These are phyloP conservation scores for Neoitamus cyanurus DNA, from an alignment of 2,888 invertebrate species.

Conservation along the genomic window DNA sequence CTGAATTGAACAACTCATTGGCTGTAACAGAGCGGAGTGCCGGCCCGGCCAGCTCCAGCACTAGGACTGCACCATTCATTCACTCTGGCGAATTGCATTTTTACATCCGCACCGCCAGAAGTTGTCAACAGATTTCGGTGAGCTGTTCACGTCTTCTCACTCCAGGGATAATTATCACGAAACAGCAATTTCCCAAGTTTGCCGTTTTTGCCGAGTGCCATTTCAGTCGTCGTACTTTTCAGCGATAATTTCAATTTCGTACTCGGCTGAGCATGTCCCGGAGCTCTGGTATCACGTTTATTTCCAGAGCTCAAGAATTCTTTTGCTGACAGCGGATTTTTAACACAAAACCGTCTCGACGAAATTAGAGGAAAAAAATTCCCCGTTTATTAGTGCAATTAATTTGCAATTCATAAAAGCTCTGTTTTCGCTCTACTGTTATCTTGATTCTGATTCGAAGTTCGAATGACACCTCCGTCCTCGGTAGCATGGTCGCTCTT, in stretches of 20 bases:
- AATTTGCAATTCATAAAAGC: constrained; percentile 37
- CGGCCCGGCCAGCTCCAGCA: too few species aligned
- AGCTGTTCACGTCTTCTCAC: constrained; percentile 22
- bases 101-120: background rate
- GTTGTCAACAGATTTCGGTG: constrained; percentile 39
- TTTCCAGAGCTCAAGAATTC: constrained; percentile 41
- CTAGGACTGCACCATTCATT: background rate
- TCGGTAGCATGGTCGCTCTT: too few species aligned
- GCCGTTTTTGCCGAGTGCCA: background rate
- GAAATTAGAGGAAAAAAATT: constrained; percentile 1
- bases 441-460: background rate
- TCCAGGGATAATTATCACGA: constrained; percentile 47
- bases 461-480: background rate
- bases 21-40: background rate
- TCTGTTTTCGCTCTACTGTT: background rate
- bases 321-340: constrained; percentile 35
- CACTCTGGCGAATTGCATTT: constrained; percentile 25
- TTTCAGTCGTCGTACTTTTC: constrained; percentile 40
- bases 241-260: constrained; percentile 52
- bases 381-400: constrained; percentile 21
- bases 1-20: constrained; percentile 32
- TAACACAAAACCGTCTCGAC: background rate
- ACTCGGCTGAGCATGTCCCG: constrained; percentile 51
- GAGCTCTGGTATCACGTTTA: constrained; percentile 46
- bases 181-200: constrained; percentile 44